These are phyloP conservation scores for Noctilio leporinus DNA, from an alignment of 2,113 vertebrate species.

Conservation along the genomic window DNA sequence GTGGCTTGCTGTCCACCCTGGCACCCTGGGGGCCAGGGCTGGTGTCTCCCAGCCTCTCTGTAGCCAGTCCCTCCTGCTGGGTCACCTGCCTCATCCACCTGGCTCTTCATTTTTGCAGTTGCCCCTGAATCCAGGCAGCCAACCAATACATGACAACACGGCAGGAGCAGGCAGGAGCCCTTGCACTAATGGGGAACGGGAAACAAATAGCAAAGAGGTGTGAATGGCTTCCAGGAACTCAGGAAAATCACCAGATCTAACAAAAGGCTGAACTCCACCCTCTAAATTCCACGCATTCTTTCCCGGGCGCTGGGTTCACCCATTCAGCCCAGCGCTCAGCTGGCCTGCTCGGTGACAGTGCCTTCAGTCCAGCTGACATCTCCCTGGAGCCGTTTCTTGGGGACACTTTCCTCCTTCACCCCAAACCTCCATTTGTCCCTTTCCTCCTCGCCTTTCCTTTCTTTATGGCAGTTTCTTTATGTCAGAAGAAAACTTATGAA, in stretches of 20 bases:
- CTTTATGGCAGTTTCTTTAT: slow-evolving; percentile 80
- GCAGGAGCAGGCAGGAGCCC: rapidly evolving
- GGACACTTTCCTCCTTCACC: slow-evolving; percentile 55
- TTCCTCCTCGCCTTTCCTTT: slow-evolving; percentile 78
- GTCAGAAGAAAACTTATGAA: slow-evolving; percentile 87
- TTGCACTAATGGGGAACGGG: rapidly evolving
- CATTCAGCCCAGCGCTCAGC: neutral
- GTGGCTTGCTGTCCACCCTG: rapidly evolving
- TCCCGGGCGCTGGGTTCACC: too few species aligned
- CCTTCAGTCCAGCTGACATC: slow-evolving; percentile 54
- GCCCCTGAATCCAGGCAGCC: neutral
- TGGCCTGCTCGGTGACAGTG: rapidly evolving
- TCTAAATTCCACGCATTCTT: rapidly evolving
- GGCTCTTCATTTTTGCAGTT: too few species aligned
- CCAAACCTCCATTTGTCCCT: slow-evolving; percentile 54
- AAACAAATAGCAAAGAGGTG: neutral
- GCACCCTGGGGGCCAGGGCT: rapidly evolving
- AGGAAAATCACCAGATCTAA: neutral
- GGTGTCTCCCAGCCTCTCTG: rapidly evolving
- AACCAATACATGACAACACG: neutral
- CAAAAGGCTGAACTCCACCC: neutral
- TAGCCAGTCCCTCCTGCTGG: rapidly evolving
- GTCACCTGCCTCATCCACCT: neutral
- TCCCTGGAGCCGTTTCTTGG: slow-evolving; percentile 57
- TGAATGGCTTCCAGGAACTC: neutral